Evolutionary conservation across 2,797 vertebrate species (phyloP).

Genomic region (Lemur catta): DNA sequence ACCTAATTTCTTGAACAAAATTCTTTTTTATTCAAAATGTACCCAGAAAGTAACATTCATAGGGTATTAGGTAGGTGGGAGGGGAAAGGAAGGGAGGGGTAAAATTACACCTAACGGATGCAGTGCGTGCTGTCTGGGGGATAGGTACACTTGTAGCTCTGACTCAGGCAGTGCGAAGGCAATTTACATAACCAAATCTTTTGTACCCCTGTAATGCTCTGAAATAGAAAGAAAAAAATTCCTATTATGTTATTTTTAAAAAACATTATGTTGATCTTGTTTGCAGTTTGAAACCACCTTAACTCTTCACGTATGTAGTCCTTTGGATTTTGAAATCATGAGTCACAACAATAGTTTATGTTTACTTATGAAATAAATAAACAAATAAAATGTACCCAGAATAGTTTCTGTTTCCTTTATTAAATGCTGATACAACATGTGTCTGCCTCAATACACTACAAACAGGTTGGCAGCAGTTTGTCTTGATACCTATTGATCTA

Average conservation of each 20-base stretch:
- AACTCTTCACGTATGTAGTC: background rate
- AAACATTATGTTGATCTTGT: background rate
- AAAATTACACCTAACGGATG: no score
- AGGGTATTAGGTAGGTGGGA: no score
- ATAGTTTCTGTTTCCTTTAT: background rate
- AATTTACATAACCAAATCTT: no score
- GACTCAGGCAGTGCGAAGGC: no score
- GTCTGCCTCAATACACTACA: background rate
- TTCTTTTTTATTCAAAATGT: conserved; percentile 6
- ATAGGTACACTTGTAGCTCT: no score
- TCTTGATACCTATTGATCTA: background rate
- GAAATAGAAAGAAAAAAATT: background rate
- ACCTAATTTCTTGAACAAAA: background rate
- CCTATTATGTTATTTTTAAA: background rate
- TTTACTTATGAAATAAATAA: no score
- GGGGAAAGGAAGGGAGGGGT: no score
- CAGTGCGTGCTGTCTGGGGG: no score
- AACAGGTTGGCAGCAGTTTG: background rate
- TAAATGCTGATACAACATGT: background rate
- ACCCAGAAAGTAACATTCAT: background rate
- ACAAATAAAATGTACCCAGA: background rate
- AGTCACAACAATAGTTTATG: background rate
- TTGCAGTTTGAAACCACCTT: background rate
- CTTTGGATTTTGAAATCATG: background rate
- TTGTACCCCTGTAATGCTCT: no score